Evolutionary conservation across 2,113 vertebrate species (phyloP), one percentile per base, ranked within the genome.

Genomic region (Sialia sialis): DNA sequence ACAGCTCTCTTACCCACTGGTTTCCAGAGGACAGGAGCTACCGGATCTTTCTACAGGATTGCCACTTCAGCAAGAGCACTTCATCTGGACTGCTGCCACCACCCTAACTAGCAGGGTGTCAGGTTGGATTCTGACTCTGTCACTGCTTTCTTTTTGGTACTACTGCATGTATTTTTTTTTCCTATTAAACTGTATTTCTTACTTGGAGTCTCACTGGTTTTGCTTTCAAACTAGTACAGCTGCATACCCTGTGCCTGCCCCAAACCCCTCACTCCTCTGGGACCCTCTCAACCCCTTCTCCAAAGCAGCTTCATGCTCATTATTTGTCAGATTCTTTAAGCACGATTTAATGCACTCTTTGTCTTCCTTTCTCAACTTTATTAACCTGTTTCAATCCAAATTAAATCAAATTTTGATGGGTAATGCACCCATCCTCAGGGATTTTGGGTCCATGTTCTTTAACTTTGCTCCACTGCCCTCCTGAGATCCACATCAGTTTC

Each of bases 391-490:
- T 26, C 49, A 16, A 5, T 34, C 34, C 19, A 52, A 62, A 44
- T n/a, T 0, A 4, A 1, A 0, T 3, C 38, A 4, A 4, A 4
- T 25, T 18, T 38, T 8, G 12, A 23, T 5, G 70, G 13, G 8
- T 55, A 72, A 36, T 0, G 0, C 2, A 2, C 48, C 20, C 38
- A 12, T 4, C 48, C 22, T 44, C 8, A 21, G 38, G 5, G 16
- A 14, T 60, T 13, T 29, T 2, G 21, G 27, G 11, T 46, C 66
- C 36, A 4, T 1, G 27, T 22, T n/a, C n/a, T 76, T 6, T 32
- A 66, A 16, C 72, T 16, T 15, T 5, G 6, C 67, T 62, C 58
- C 63, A 6, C 49, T 36, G 70, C 41, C 49, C 58, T 82, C 58
- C 30, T 22, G 41, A 80, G 72, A 76, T 18, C 59, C 16, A 7